A percentile compares a stretch with the other conserved stretches of the same genome.
Evolutionary conservation across 2,888 invertebrate genomes (phyloP).

Genomic region (Apodemia zela): DNA sequence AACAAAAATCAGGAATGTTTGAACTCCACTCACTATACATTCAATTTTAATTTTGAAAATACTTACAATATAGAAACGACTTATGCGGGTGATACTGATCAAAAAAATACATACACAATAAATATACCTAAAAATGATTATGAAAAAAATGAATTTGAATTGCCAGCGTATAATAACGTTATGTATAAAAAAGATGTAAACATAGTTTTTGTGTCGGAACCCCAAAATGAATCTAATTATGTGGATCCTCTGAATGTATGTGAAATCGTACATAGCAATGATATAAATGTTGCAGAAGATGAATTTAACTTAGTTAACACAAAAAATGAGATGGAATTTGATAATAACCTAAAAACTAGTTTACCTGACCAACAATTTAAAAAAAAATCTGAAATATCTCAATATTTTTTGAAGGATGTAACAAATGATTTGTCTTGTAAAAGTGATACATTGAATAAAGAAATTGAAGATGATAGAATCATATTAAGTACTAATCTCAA

Average conservation of each 20-base stretch:
- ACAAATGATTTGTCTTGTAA: background rate
- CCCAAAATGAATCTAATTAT: background rate
- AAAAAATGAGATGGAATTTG: conserved; percentile 22
- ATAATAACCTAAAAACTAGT: background rate
- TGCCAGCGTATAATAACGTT: background rate
- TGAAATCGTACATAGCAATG: conserved; percentile 38
- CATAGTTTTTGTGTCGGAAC: conserved; percentile 16
- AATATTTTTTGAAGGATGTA: background rate
- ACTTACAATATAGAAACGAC: background rate
- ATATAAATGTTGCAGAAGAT: conserved; percentile 15
- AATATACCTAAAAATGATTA: conserved; percentile 16
- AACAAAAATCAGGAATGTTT: background rate
- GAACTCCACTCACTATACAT: background rate
- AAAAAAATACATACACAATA: conserved; percentile 23
- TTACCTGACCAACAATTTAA: background rate
- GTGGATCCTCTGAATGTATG: conserved; percentile 45
- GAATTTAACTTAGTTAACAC: conserved; percentile 19
- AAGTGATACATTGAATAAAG: background rate
- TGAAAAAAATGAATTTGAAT: background rate
- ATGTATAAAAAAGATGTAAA: background rate
- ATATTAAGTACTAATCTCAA: background rate
- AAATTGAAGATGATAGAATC: background rate
- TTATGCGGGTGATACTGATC: background rate
- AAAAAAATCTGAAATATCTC: background rate
- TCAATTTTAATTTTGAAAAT: conserved; percentile 16